Percentiles rank a stretch among this genome's conserved stretches.
Conservation (phyloP, 2,888 invertebrate genomes). For the Dastarcus helophoroides region DNA sequence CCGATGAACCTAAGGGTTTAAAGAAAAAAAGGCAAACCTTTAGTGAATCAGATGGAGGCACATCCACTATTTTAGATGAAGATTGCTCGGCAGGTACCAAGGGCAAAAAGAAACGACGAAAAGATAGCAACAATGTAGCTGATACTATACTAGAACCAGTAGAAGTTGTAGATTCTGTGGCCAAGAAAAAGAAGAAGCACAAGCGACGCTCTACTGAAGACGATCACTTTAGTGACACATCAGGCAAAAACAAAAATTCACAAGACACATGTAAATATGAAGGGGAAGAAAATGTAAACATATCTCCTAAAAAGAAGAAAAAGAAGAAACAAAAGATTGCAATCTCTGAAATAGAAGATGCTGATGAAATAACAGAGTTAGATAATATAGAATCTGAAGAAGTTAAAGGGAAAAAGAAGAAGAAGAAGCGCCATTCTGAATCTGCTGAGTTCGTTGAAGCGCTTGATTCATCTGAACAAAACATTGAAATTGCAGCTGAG, state of each 20-base stretch:
- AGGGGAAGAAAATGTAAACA: conserved; percentile 7
- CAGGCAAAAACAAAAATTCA: background rate
- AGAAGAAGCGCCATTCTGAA: background rate
- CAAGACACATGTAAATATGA: background rate
- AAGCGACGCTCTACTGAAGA: conserved; percentile 3
- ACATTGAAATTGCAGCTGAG: conserved; percentile 1
- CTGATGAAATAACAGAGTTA: background rate
- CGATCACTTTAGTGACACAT: conserved; percentile 4
- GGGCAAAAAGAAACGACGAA: too few relatives aligned
- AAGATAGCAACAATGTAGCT: too few relatives aligned
- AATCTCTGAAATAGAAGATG: conserved; percentile 6
- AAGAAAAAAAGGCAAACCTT: too few relatives aligned
- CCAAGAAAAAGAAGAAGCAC: conserved; percentile 11
- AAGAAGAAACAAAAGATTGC: conserved; percentile 13
- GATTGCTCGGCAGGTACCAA: too few relatives aligned
- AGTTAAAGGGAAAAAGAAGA: conserved; percentile 5
- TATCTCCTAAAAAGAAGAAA: conserved; percentile 7
- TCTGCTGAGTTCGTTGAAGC: background rate
- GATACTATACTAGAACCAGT: too few relatives aligned
- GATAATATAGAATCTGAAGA: background rate
- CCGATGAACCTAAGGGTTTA: too few relatives aligned
- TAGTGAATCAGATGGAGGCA: too few relatives aligned
- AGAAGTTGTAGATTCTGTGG: too few relatives aligned
- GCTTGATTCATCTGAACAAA: background rate
- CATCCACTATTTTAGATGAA: too few relatives aligned